Evolutionary conservation across 2,113 vertebrate genomes (phyloP), one percentile per base, ranked within the genome.

Genomic region (Odocoileus hemionus): DNA sequence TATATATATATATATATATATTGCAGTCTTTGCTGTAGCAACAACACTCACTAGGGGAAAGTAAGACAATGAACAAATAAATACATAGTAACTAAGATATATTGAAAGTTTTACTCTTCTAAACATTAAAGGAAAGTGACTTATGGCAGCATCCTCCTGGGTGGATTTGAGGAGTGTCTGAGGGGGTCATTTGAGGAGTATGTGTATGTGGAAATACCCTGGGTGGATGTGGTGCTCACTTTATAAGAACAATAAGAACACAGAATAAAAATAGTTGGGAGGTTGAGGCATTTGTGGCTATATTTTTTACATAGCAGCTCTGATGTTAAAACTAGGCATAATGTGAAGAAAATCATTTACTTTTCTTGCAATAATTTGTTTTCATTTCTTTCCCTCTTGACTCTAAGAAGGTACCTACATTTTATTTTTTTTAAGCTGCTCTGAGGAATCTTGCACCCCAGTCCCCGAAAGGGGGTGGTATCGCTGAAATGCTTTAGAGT

Each of bases 291-390:
- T 86, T 83, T 50, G 15, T 67, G 58, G 54, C 58, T 23, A 30
- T 88, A 67, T 80, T 94, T 97, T 95, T 85, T 88, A 89, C n/a
- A 82, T 7, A 86, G 58, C 13, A 94, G 3, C 45, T 90, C 52
- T 25, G 39, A 67, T 87, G 58, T 47, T 90, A 74, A 80, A 85
- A 94, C 21, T 50, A 91, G 79, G 33, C 54, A 86, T 55, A 61
- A 89, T 17, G 26, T 61, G 64, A 92, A 74, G 57, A 91, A 97
- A 94, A 95, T 58, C 58, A 86, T 60, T 95, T 16, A 55, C 3
- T 91, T 86, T 76, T 39, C 60, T 61, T 89, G 55, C 8, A 67
- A 89, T 93, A 86, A 79, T 80, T 95, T 89, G 21, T 87, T 97
- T 88, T 93, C 39, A 78, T 52, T 93, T 94, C 54, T 54, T 93